These are phyloP conservation scores for Australoheros scitulus DNA, from an alignment of 2,113 vertebrate genomes.

Conservation along the genomic window DNA sequence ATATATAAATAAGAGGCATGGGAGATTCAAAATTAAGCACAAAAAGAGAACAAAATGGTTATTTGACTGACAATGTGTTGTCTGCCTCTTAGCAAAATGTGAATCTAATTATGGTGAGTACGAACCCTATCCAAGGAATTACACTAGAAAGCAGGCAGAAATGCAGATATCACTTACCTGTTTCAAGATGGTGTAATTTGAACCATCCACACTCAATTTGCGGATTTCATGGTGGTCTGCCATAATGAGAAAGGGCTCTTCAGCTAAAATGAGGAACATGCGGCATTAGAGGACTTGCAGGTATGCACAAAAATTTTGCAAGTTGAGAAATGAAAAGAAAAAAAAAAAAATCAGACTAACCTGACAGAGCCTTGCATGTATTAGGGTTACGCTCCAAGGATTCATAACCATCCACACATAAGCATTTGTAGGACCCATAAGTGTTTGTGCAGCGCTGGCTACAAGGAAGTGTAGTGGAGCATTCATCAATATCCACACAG, in stretches of 20 bases:
- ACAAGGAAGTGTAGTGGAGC: slow-evolving; percentile 90
- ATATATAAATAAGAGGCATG: neutral
- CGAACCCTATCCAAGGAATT: neutral
- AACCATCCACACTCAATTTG: slow-evolving; percentile 96
- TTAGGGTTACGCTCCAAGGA: slow-evolving; percentile 86
- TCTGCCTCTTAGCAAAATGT: neutral
- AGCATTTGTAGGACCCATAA: slow-evolving; percentile 94
- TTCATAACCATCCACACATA: slow-evolving; percentile 94
- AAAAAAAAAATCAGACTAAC: slow-evolving; percentile 67
- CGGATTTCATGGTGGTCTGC: slow-evolving; percentile 98
- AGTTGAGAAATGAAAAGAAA: neutral
- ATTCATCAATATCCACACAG: slow-evolving; percentile 94
- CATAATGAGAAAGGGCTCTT: slow-evolving; percentile 97
- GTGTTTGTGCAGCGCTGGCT: slow-evolving; percentile 98
- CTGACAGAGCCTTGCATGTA: slow-evolving; percentile 93
- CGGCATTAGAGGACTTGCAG: neutral
- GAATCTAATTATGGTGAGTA: neutral
- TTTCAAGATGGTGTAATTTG: slow-evolving; percentile 97
- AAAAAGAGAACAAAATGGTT: neutral
- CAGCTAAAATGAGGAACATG: slow-evolving; percentile 79
- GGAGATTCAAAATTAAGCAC: neutral
- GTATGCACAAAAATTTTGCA: neutral
- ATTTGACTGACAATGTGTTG: neutral
- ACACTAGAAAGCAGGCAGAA: neutral
- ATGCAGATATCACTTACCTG: slow-evolving; percentile 82